A percentile compares a stretch with the other conserved stretches of the same genome.
Conservation (phyloP, 2,888 invertebrate species). For the Andrena haemorrhoa region DNA sequence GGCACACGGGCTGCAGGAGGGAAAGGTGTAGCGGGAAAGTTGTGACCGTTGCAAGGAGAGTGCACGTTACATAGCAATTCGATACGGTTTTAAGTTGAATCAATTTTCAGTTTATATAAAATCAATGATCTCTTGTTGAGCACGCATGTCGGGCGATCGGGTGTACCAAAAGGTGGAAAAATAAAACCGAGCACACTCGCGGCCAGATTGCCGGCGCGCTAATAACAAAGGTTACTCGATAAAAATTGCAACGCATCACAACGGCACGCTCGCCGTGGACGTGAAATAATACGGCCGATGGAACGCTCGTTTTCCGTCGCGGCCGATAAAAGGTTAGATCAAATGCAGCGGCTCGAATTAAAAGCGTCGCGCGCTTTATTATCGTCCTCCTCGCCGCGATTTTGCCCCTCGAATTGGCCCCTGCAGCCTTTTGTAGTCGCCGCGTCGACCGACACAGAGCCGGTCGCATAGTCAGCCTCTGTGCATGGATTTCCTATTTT, state of each 20-base stretch:
- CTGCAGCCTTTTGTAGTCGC: conserved; percentile 63
- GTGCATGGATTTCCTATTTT: conserved; percentile 57
- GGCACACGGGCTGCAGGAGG: too few species aligned
- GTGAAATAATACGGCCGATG: conserved; percentile 14
- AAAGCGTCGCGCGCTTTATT: conserved; percentile 40
- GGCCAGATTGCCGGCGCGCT: neutral
- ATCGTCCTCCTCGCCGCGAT: conserved; percentile 15
- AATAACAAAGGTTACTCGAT: conserved; percentile 3
- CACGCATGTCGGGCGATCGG: neutral
- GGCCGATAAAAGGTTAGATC: conserved; percentile 31
- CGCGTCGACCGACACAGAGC: neutral
- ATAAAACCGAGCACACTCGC: neutral
- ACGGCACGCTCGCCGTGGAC: neutral
- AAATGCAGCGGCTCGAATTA: conserved; percentile 49
- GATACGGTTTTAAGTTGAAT: neutral
- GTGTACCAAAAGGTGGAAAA: neutral
- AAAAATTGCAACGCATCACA: conserved; percentile 44
- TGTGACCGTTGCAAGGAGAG: too few species aligned
- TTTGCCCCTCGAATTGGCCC: conserved; percentile 62
- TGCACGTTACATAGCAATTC: neutral
- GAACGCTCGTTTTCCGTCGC: neutral
- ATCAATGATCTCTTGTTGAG: too few species aligned
- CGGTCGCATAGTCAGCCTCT: conserved; percentile 1
- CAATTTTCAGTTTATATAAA: too few species aligned
- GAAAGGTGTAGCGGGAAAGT: too few species aligned